phyloP scores from a whole-genome alignment of 2,797 vertebrate genomes.

The Crax fasciolata region DNA sequence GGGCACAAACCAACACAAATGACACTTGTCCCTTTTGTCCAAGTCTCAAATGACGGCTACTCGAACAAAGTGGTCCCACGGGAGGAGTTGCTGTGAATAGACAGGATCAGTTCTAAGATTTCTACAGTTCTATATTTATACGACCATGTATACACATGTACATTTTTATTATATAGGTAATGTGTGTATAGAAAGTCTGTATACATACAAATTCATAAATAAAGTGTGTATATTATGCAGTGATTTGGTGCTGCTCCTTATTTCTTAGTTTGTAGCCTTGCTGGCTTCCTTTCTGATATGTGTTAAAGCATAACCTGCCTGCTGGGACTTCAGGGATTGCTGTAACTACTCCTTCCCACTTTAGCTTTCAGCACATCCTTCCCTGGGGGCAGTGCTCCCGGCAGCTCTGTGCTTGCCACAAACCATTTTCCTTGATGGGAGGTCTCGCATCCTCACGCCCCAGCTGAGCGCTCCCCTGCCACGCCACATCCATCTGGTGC shows the following conservation, averaged over 20 bases:
- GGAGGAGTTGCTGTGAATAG: slow-evolving; percentile 80
- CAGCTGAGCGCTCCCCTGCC: accelerated
- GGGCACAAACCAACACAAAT: slow-evolving; percentile 92
- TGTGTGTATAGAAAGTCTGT: slow-evolving; percentile 87
- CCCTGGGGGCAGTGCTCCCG: not conserved
- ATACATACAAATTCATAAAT: slow-evolving; percentile 83
- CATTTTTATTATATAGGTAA: slow-evolving; percentile 87
- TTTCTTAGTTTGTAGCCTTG: not conserved
- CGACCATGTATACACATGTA: slow-evolving; percentile 85
- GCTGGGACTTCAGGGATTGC: accelerated
- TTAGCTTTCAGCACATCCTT: not conserved
- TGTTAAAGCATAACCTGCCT: accelerated
- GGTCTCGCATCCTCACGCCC: accelerated
- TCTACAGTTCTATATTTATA: slow-evolving; percentile 87
- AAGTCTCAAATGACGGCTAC: slow-evolving; percentile 80
- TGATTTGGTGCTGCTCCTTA: slow-evolving; percentile 38
- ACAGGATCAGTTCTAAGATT: slow-evolving; percentile 78
- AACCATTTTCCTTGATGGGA: accelerated
- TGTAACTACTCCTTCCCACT: not conserved
- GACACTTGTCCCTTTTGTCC: slow-evolving; percentile 95
- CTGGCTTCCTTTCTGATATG: not conserved
- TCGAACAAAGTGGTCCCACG: not conserved
- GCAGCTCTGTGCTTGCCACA: accelerated
- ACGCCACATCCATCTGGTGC: accelerated
- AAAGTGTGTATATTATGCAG: slow-evolving; percentile 88